Evolutionary conservation across 2,888 invertebrate genomes (phyloP).

Genomic region (Scaptomyza parva): DNA sequence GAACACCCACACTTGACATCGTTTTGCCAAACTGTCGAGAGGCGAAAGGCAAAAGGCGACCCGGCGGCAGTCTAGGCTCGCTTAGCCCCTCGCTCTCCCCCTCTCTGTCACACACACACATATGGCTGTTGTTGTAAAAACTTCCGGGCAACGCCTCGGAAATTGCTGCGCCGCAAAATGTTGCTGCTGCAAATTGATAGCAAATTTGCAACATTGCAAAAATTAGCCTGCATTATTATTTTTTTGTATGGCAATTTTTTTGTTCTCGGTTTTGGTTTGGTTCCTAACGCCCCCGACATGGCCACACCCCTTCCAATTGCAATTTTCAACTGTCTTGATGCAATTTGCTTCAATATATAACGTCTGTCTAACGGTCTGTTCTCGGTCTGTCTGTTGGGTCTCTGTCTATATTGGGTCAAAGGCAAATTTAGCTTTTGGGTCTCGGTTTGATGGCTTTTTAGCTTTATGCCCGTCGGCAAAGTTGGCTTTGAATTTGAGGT

Average conservation of each 20-base stretch:
- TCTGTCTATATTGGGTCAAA: not conserved
- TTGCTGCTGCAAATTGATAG: slow-evolving; percentile 47
- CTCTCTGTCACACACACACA: slow-evolving; percentile 3
- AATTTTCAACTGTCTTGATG: not conserved
- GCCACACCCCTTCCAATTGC: too few relatives aligned
- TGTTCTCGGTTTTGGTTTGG: too few relatives aligned
- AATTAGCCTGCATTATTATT: slow-evolving; percentile 48
- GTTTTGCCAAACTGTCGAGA: slow-evolving; percentile 43
- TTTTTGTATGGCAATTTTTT: not conserved
- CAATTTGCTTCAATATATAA: not conserved
- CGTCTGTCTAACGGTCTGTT: not conserved
- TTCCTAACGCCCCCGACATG: too few relatives aligned
- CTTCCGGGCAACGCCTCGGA: slow-evolving; percentile 46
- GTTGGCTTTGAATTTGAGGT: not conserved
- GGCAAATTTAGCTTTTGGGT: slow-evolving; percentile 4
- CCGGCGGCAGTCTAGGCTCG: too few relatives aligned
- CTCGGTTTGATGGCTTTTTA: slow-evolving; percentile 3
- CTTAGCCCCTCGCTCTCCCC: slow-evolving; percentile 24
- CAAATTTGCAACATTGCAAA: slow-evolving; percentile 53
- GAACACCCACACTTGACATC: slow-evolving; percentile 61
- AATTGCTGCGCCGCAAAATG: slow-evolving; percentile 33
- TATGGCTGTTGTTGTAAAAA: slow-evolving; percentile 17
- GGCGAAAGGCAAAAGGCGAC: too few relatives aligned
- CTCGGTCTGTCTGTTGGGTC: not conserved
- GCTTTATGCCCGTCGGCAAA: not conserved